Conservation (phyloP, 2,888 invertebrate species). For the Cataglyphis livida region DNA sequence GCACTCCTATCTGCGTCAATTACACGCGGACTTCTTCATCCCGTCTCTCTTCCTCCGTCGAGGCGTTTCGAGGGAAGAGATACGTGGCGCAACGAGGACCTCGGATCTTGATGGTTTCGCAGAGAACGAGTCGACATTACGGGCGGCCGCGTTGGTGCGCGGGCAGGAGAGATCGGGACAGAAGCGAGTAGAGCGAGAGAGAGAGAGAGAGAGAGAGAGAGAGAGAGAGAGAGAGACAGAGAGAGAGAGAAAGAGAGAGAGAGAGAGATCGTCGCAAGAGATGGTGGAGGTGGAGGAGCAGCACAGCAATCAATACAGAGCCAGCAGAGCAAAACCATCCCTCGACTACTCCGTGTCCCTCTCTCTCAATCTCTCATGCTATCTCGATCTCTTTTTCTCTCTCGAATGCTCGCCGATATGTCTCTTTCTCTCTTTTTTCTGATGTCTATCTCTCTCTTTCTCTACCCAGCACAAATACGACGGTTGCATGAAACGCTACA, state of each 20-base stretch:
- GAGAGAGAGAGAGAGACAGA: constrained; percentile 67
- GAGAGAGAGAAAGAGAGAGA: constrained; percentile 62
- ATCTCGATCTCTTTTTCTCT: constrained; percentile 21
- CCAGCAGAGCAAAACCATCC: constrained; percentile 84
- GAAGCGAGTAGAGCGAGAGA: constrained; percentile 33
- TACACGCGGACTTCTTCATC: constrained; percentile 63
- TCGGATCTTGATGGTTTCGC: constrained; percentile 74
- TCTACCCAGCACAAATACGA: constrained; percentile 76
- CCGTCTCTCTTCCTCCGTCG: constrained; percentile 23
- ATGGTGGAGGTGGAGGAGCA: constrained; percentile 76
- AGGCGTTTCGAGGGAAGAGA: constrained; percentile 59
- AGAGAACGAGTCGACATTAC: constrained; percentile 70
- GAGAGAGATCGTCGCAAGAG: constrained; percentile 72
- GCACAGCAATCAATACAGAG: constrained; percentile 84
- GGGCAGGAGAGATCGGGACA: constrained; percentile 47
- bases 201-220: constrained; percentile 52
- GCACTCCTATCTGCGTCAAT: constrained; percentile 68
- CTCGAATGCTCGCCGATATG: neutral
- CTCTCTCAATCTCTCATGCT: constrained; percentile 39
- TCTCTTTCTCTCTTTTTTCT: constrained; percentile 55
- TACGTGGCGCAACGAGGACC: constrained; percentile 69
- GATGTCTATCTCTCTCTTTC: constrained; percentile 48
- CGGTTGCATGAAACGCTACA: constrained; percentile 73
- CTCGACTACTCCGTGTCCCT: constrained; percentile 70
- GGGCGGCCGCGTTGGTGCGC: constrained; percentile 63